Percentiles rank a stretch among this genome's conserved stretches.
phyloP scores from a whole-genome alignment of 2,797 vertebrate genomes.

The Rousettus madagascariensis region DNA sequence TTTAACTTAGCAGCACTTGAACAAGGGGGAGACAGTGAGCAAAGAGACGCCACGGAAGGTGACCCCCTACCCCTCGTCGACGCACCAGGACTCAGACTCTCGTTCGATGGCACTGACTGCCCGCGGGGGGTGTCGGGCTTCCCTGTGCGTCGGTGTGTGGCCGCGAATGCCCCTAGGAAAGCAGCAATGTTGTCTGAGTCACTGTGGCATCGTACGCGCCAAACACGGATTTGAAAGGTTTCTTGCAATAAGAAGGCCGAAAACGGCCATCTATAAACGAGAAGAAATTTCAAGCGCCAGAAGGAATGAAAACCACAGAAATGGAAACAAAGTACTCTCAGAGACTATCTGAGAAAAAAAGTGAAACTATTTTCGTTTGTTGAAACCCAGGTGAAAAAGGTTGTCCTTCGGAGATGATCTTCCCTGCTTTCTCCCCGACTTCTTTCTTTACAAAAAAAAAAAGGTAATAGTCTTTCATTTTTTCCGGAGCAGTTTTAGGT shows the following conservation, averaged over 20 bases:
- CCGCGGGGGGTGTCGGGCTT: background rate
- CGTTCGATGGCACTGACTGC: background rate
- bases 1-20: background rate
- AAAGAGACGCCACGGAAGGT: background rate
- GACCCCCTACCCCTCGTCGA: too few species aligned
- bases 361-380: background rate
- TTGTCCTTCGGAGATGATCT: too few species aligned
- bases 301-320: background rate
- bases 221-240: background rate
- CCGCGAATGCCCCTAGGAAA: background rate
- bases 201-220: background rate
- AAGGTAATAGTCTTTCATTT: background rate
- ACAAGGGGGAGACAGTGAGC: background rate
- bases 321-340: background rate
- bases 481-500: background rate
- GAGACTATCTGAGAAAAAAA: background rate
- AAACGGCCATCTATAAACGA: background rate
- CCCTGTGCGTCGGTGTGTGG: background rate
- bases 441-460: background rate
- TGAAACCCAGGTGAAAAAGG: background rate
- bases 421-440: background rate
- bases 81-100: background rate
- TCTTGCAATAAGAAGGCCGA: background rate
- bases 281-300: background rate
- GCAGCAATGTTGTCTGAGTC: background rate